Percentiles rank a stretch among this genome's conserved stretches.
Evolutionary conservation across 2,888 invertebrate species (phyloP).

Genomic region (Cantharis nigra): DNA sequence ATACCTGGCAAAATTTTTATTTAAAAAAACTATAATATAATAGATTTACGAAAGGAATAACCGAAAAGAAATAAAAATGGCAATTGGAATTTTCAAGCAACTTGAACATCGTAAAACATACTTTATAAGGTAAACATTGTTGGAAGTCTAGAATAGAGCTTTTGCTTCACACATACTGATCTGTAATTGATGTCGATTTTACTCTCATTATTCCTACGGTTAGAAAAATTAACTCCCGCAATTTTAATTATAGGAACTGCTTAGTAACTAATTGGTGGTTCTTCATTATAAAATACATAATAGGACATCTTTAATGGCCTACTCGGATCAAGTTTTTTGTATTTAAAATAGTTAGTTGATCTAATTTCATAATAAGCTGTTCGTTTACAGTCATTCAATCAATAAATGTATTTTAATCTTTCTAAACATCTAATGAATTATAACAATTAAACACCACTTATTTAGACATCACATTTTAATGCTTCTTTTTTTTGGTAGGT

Average conservation of each 20-base stretch:
- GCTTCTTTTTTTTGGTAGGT: not conserved
- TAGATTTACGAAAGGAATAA: too few species aligned
- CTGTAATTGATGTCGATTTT: not conserved
- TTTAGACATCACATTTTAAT: not conserved
- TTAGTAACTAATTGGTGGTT: constrained; percentile 1
- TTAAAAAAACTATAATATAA: not conserved
- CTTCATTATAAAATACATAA: not conserved
- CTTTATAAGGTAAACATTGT: not conserved
- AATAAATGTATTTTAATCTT: not conserved
- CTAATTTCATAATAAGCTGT: not conserved
- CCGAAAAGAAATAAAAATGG: too few species aligned
- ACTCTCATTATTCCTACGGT: not conserved
- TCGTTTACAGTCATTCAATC: not conserved
- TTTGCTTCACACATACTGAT: not conserved
- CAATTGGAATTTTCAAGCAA: not conserved
- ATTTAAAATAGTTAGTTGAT: not conserved
- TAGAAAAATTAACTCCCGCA: not conserved
- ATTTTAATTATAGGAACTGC: constrained; percentile 3
- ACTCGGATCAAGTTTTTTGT: not conserved
- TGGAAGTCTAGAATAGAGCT: not conserved
- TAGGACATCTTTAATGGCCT: not conserved
- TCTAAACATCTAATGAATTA: not conserved
- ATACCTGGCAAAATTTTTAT: not conserved
- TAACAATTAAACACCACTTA: not conserved
- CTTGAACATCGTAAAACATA: not conserved